A percentile compares a stretch with the other conserved stretches of the same genome.
Conservation (phyloP, 2,888 invertebrate species). For the Seira sanloemensis region DNA sequence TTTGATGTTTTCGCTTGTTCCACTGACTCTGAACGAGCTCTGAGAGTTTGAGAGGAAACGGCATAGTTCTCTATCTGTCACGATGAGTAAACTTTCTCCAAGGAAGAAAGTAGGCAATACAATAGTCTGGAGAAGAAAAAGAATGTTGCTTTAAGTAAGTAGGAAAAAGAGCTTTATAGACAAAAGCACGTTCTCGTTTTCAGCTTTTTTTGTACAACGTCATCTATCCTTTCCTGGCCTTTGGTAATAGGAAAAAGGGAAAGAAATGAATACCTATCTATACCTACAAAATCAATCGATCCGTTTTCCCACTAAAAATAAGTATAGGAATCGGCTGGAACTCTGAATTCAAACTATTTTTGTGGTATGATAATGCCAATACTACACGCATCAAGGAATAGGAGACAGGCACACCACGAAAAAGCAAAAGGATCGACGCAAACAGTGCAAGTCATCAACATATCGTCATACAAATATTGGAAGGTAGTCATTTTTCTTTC, state of each 20-base stretch:
- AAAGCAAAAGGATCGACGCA: conserved; percentile 16
- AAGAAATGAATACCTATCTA: not conserved
- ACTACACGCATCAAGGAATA: conserved; percentile 4
- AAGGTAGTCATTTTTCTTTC: no score
- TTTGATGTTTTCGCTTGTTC: not conserved
- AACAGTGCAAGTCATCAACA: conserved; percentile 36
- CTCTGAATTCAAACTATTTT: no score
- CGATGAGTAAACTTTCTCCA: conserved; percentile 20
- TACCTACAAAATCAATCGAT: conserved; percentile 56
- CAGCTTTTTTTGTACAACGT: conserved; percentile 9
- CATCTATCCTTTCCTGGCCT: conserved; percentile 9
- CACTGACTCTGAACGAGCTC: not conserved
- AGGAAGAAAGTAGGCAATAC: conserved; percentile 1
- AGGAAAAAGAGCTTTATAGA: conserved; percentile 11
- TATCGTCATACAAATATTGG: conserved; percentile 9
- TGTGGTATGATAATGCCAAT: conserved; percentile 13
- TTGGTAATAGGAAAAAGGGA: not conserved
- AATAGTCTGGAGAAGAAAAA: not conserved
- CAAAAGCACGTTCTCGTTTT: not conserved
- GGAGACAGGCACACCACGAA: not conserved
- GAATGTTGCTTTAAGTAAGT: not conserved
- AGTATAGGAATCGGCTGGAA: no score
- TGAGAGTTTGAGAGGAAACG: not conserved
- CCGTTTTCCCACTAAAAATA: conserved; percentile 24
- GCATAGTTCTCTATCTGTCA: conserved; percentile 25